Conservation (phyloP, 2,888 invertebrate genomes). For the Epirrita christyi region DNA sequence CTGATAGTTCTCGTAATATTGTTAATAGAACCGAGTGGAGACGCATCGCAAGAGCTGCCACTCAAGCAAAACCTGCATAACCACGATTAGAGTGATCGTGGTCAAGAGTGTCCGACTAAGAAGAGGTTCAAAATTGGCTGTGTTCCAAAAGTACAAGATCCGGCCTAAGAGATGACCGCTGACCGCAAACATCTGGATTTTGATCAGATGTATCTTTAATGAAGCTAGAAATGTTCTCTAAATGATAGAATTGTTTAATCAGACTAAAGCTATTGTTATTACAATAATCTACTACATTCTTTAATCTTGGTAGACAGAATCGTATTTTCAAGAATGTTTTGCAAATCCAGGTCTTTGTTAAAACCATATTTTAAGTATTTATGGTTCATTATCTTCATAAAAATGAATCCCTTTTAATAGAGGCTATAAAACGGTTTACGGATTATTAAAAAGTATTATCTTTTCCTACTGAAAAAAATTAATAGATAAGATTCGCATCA, state of each 20-base stretch:
- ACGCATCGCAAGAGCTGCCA: too few relatives aligned
- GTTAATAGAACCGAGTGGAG: too few relatives aligned
- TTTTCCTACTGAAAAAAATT: conserved; percentile 27
- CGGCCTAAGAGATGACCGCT: too few relatives aligned
- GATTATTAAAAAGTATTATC: conserved; percentile 40
- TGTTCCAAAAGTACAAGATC: conserved; percentile 11
- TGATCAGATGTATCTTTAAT: background rate
- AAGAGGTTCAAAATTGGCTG: conserved; percentile 14
- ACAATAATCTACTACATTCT: background rate
- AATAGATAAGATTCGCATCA: conserved; percentile 30
- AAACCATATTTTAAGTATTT: conserved; percentile 24
- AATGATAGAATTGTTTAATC: too few relatives aligned
- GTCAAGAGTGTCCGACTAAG: too few relatives aligned
- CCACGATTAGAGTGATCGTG: too few relatives aligned
- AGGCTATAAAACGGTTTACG: conserved; percentile 47
- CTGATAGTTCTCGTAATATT: too few relatives aligned
- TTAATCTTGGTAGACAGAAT: background rate
- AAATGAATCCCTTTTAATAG: conserved; percentile 45
- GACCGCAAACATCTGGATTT: background rate
- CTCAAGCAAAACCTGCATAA: too few relatives aligned
- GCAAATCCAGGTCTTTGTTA: background rate
- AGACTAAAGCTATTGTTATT: too few relatives aligned
- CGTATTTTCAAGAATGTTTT: background rate
- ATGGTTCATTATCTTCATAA: conserved; percentile 37
- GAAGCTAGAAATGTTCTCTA: too few relatives aligned